phyloP scores from a whole-genome alignment of 1,140 invertebrate species.

The Hirudo medicinalis region DNA sequence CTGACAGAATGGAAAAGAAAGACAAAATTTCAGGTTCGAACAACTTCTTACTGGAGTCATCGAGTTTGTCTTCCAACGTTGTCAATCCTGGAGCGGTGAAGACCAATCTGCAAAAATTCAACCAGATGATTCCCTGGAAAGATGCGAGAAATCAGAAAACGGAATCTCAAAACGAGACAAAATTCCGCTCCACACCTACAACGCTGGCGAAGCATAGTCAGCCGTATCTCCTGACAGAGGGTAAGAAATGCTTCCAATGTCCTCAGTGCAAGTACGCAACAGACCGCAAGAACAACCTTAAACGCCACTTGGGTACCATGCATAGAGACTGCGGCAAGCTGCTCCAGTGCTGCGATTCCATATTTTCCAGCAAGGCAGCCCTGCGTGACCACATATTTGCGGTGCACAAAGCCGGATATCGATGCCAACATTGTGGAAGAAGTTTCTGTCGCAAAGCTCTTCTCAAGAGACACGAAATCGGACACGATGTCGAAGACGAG shows the following conservation, averaged over 20 bases:
- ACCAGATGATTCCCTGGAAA: neutral
- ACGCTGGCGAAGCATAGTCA: neutral
- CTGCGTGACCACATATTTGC: slow-evolving; percentile 39
- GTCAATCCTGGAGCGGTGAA: too few relatives aligned
- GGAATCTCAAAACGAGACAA: neutral
- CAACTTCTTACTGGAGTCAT: neutral
- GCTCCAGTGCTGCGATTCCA: slow-evolving; percentile 40
- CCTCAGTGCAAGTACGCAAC: slow-evolving; percentile 41
- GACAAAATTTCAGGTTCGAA: neutral
- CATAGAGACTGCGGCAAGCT: slow-evolving; percentile 38
- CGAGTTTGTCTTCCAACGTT: too few relatives aligned
- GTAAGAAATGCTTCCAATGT: slow-evolving; percentile 25
- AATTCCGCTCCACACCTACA: neutral
- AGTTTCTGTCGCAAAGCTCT: slow-evolving; percentile 43
- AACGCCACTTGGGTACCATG: slow-evolving; percentile 43
- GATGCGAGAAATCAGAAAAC: neutral
- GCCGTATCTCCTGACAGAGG: neutral
- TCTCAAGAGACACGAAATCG: slow-evolving; percentile 41
- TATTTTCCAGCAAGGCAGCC: slow-evolving; percentile 40
- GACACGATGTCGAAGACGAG: slow-evolving; percentile 30
- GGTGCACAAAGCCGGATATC: slow-evolving; percentile 41
- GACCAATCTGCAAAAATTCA: neutral
- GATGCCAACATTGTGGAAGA: slow-evolving; percentile 39
- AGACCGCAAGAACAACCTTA: slow-evolving; percentile 43
- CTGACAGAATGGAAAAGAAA: neutral